A percentile compares a stretch with the other conserved stretches of the same genome.
Conservation (phyloP, 2,113 vertebrate species). For the Anarrhichthys ocellatus region DNA sequence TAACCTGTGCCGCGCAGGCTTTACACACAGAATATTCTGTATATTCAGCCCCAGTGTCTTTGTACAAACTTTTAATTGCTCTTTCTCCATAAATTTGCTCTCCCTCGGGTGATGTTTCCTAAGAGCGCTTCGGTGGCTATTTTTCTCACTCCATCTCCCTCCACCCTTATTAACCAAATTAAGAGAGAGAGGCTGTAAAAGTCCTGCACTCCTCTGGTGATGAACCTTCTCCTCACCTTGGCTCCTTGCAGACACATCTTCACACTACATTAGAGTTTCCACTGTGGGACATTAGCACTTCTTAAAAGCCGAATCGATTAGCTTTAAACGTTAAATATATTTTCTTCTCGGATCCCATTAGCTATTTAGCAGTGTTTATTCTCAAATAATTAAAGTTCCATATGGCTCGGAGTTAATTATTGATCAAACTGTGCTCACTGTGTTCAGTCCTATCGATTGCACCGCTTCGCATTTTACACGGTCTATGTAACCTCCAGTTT, state of each 20-base stretch:
- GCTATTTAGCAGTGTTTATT: constrained; percentile 73
- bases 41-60: constrained; percentile 66
- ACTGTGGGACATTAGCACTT: constrained; percentile 50
- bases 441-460: constrained; percentile 59
- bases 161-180: constrained; percentile 45
- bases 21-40: constrained; percentile 60
- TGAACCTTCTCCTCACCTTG: constrained; percentile 55
- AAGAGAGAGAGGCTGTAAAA: constrained; percentile 56
- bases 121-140: constrained; percentile 44
- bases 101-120: constrained; percentile 60
- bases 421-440: constrained; percentile 64
- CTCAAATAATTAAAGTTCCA: constrained; percentile 71
- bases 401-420: constrained; percentile 70
- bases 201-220: constrained; percentile 39
- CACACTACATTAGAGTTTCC: constrained; percentile 53
- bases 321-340: constrained; percentile 63
- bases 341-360: constrained; percentile 62
- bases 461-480: constrained; percentile 54
- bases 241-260: constrained; percentile 45
- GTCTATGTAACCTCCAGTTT: constrained; percentile 55
- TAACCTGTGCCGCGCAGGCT: constrained; percentile 74
- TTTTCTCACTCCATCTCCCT: constrained; percentile 56
- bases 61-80: constrained; percentile 79
- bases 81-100: constrained; percentile 70
- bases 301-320: constrained; percentile 68